Base-by-base conservation (phyloP, 1,140 invertebrate genomes). In the Lepidostoma basale region DNA sequence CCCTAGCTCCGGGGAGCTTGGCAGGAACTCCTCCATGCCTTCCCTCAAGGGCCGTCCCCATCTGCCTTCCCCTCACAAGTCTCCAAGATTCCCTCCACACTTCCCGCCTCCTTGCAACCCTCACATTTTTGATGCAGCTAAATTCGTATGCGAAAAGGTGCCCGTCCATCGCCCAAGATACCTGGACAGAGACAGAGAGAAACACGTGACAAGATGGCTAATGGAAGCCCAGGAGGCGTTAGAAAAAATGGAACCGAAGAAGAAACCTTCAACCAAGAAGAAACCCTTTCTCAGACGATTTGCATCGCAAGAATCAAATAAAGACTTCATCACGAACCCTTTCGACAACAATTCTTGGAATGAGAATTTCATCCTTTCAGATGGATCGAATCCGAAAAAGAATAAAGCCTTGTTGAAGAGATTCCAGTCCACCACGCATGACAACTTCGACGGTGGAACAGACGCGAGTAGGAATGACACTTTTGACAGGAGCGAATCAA, bases 101-200 rank as follows among this genome's bases (percentile, higher is more conserved):
- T 78, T 81, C 56, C 75, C 78, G 2, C 68, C 62, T 0, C 81
- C 80, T 12, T 80, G 79, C 36, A 81, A 80, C 3, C 80, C 82
- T 42, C 81, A 83, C 74, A 82, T 81, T 74, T 83, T 83, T 74
- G 81, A 83, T 67, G 81, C 81, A 3, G 81, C 81, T 0, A 77
- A 80, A 40, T 83, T 83, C 77, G 81, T 80, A 45, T 79, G 79
- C 70, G 81, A 83, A 60, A 73, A 73, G 56, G 69, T 64, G 0
- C 65, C 49, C 25, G 23, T 49, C 4, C 80, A 80, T 16, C 78
- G 81, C 40, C 81, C 81, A 4, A 63, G 81, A 28, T 83, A 82
- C 72, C 67, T 83, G 20, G 81, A 83, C 54, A 79, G 81, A 0
- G 81, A 83, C 66, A 71, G 81, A 39, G 81, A 83, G 54, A 72